Evolutionary conservation across 2,888 invertebrate species (phyloP).

Genomic region (Dasypogon diadema): DNA sequence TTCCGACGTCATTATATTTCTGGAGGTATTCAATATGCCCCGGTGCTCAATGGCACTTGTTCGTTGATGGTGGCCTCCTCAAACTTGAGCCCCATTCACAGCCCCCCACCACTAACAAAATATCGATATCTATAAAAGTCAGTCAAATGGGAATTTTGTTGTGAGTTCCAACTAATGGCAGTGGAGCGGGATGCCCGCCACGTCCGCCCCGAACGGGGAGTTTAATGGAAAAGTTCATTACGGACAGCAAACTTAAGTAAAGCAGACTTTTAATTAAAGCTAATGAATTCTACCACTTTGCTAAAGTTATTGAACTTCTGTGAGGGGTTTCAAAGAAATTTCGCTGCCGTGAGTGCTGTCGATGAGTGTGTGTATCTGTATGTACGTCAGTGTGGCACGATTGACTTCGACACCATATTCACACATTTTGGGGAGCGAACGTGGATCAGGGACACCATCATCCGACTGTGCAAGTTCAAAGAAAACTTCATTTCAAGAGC

Average conservation of each 20-base stretch:
- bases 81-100: neutral
- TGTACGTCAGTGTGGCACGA: neutral
- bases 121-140: slow-evolving; percentile 56
- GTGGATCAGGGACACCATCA: neutral
- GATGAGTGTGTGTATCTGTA: neutral
- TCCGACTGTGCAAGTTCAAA: neutral
- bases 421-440: neutral
- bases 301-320: slow-evolving; percentile 54
- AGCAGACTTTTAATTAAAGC: slow-evolving; percentile 56
- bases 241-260: slow-evolving; percentile 54
- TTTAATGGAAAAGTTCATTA: slow-evolving; percentile 57
- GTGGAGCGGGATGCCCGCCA: neutral
- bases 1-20: slow-evolving; percentile 35
- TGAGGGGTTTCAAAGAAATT: slow-evolving; percentile 53
- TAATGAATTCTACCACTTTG: slow-evolving; percentile 57
- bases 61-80: neutral
- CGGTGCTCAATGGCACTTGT: neutral
- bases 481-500: slow-evolving; percentile 29
- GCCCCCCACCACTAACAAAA: slow-evolving; percentile 34
- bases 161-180: slow-evolving; percentile 16
- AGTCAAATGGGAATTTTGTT: slow-evolving; percentile 51
- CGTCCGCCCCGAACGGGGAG: neutral
- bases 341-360: neutral
- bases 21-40: neutral
- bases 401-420: slow-evolving; percentile 15